A percentile compares a stretch with the other conserved stretches of the same genome.
Conservation (phyloP, 2,797 vertebrate genomes). For the Gouania willdenowi region DNA sequence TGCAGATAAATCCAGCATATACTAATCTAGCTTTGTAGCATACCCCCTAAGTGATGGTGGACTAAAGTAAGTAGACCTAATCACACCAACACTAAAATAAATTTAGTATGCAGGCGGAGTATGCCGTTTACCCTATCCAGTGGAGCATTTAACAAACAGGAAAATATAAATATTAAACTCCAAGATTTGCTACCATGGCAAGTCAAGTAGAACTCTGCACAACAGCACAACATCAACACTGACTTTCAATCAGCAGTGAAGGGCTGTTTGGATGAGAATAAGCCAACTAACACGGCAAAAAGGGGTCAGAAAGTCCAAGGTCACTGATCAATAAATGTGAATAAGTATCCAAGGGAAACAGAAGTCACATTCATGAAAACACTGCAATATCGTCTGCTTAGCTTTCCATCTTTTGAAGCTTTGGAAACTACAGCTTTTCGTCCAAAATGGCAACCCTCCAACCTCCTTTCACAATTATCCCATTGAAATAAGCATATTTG, state of each 20-base stretch:
- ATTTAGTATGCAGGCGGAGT: no score
- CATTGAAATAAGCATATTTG: constrained; percentile 7
- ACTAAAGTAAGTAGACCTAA: no score
- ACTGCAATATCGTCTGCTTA: no score
- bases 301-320: constrained; percentile 59
- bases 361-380: constrained; percentile 10
- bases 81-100: no score
- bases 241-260: constrained; percentile 51
- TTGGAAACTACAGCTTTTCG: neutral
- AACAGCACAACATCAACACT: constrained; percentile 28
- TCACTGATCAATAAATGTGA: constrained; percentile 54
- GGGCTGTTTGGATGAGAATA: constrained; percentile 45
- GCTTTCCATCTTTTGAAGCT: no score
- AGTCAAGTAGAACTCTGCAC: constrained; percentile 43
- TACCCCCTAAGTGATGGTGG: no score
- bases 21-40: no score
- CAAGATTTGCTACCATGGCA: constrained; percentile 25
- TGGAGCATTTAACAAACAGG: neutral
- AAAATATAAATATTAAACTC: constrained; percentile 2
- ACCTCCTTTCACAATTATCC: constrained; percentile 8
- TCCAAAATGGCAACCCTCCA: constrained; percentile 12
- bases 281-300: constrained; percentile 53
- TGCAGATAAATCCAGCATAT: no score
- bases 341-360: constrained; percentile 29
- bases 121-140: no score